These are phyloP conservation scores for Brachirus orientalis DNA, from an alignment of 2,113 vertebrate genomes.

Conservation along the genomic window DNA sequence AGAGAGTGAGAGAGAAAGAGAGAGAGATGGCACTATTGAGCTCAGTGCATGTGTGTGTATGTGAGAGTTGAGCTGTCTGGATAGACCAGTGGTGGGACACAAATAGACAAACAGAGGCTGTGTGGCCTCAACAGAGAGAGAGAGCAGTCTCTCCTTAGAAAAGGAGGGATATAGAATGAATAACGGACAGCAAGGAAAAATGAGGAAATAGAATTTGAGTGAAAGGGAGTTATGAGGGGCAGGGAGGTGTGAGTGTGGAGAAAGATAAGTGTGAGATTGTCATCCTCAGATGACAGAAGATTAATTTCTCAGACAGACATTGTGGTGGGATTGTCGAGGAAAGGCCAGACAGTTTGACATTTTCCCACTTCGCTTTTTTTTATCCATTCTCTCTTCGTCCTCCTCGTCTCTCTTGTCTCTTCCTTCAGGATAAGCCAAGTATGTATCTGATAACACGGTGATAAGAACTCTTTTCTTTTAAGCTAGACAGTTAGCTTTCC, in stretches of 20 bases:
- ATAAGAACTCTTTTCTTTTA: constrained; percentile 22
- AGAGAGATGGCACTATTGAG: no score
- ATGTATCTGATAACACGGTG: constrained; percentile 58
- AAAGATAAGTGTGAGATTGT: constrained; percentile 59
- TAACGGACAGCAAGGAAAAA: not conserved
- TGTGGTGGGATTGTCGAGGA: constrained; percentile 55
- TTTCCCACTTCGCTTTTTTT: constrained; percentile 36
- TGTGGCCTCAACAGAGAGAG: constrained; percentile 49
- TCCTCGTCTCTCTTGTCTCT: constrained; percentile 20
- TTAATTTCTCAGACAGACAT: constrained; percentile 72
- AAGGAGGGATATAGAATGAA: not conserved
- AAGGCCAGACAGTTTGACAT: constrained; percentile 74
- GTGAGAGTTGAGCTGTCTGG: constrained; percentile 32
- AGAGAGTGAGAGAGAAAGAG: no score
- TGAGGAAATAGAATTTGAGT: constrained; percentile 3
- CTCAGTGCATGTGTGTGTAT: constrained; percentile 36
- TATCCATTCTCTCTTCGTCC: not conserved
- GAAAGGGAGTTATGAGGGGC: constrained; percentile 1
- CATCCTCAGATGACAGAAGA: constrained; percentile 70
- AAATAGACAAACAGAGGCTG: constrained; percentile 55
- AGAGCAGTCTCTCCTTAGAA: constrained; percentile 15
- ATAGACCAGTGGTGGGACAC: constrained; percentile 41
- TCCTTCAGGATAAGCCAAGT: constrained; percentile 31
- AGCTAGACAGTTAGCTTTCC: no score
- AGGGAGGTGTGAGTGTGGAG: constrained; percentile 31